Evolutionary conservation across 2,888 invertebrate species (phyloP).

Genomic region (Acleris holmiana): DNA sequence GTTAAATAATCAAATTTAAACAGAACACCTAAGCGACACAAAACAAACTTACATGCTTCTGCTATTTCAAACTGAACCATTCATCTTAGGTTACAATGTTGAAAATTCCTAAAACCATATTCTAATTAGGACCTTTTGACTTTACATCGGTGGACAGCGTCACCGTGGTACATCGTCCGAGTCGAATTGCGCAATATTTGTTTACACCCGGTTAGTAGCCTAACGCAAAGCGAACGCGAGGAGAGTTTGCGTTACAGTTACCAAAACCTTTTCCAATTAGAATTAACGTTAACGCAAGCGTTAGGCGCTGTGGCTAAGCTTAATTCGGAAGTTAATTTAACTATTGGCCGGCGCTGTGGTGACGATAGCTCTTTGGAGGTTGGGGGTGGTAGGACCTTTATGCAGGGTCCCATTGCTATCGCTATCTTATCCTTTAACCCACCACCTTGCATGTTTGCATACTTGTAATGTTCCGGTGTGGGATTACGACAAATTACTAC

Average conservation of each 20-base stretch:
- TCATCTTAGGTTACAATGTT: neutral
- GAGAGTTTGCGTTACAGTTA: slow-evolving; percentile 16
- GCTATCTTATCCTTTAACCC: no score
- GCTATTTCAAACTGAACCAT: neutral
- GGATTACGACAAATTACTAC: no score
- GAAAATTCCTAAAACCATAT: neutral
- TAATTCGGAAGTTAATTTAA: slow-evolving; percentile 12
- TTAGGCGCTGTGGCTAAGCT: no score
- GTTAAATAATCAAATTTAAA: no score
- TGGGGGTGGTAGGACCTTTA: no score
- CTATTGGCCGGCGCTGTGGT: neutral
- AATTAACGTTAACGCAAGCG: slow-evolving; percentile 10
- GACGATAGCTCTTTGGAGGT: no score
- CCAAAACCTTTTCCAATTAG: slow-evolving; percentile 26
- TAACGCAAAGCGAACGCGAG: slow-evolving; percentile 9
- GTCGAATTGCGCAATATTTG: slow-evolving; percentile 18
- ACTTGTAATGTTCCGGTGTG: no score
- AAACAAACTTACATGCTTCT: no score
- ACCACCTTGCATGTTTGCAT: no score
- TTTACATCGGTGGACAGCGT: neutral
- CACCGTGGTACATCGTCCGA: slow-evolving; percentile 6
- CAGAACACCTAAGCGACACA: no score
- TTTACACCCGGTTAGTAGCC: slow-evolving; percentile 11
- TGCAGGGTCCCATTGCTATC: no score
- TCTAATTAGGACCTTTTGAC: neutral